Conservation (phyloP, 2,888 invertebrate species). For the Sinelater perroti region DNA sequence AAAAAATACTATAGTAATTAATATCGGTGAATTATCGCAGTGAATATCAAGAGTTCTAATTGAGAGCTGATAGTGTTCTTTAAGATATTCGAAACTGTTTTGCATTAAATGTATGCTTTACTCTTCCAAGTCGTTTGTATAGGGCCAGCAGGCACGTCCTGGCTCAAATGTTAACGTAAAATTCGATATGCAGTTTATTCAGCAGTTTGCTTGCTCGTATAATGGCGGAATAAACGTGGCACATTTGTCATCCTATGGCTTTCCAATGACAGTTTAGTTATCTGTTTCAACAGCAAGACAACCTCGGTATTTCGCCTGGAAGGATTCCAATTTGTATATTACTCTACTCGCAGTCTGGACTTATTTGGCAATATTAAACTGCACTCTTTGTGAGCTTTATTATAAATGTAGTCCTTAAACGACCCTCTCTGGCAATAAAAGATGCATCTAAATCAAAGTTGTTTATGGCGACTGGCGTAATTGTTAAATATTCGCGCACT, state of each 20-base stretch:
- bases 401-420: conserved; percentile 28
- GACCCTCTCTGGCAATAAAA: conserved; percentile 23
- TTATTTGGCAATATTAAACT: conserved; percentile 33
- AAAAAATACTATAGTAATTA: too few relatives aligned
- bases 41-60: too few relatives aligned
- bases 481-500: conserved; percentile 11
- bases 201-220: conserved; percentile 39
- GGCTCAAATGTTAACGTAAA: conserved; percentile 38
- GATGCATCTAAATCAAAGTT: conserved; percentile 16
- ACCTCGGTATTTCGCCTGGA: conserved; percentile 50
- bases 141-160: conserved; percentile 3
- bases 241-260: conserved; percentile 53
- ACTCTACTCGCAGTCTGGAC: conserved; percentile 38
- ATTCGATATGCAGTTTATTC: conserved; percentile 42
- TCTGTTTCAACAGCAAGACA: conserved; percentile 47
- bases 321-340: conserved; percentile 52
- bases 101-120: too few relatives aligned
- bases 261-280: conserved; percentile 50
- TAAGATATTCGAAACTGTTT: neutral
- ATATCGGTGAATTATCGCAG: too few relatives aligned
- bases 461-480: conserved; percentile 8
- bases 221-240: conserved; percentile 51
- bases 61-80: neutral
- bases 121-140: neutral
- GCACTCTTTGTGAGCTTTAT: conserved; percentile 20